Percentiles rank a stretch among this genome's conserved stretches.
These are phyloP conservation scores for Papilio dardanus DNA, from an alignment of 1,140 invertebrate genomes.

Conservation along the genomic window DNA sequence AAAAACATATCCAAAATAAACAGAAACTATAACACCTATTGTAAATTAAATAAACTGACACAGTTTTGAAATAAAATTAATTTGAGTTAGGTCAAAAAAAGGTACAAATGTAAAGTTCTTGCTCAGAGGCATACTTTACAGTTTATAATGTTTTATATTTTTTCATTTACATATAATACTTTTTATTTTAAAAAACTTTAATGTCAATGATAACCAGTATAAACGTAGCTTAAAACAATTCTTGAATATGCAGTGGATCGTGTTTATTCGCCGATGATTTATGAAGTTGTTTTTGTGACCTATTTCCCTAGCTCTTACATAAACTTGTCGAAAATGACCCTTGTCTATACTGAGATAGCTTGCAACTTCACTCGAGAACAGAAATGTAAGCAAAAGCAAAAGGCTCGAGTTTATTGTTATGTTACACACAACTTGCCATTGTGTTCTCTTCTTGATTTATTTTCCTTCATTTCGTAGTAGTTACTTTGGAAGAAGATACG, in stretches of 20 bases:
- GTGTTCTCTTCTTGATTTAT: background rate
- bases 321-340: conserved; percentile 23
- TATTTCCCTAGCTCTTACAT: conserved; percentile 19
- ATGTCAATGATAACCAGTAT: background rate
- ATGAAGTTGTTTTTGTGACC: conserved; percentile 23
- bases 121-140: too few species aligned
- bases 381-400: conserved; percentile 16
- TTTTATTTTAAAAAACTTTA: background rate
- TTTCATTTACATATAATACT: background rate
- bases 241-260: conserved; percentile 3
- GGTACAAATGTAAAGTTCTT: too few species aligned
- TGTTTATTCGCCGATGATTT: conserved; percentile 13
- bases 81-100: too few species aligned
- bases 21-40: too few species aligned
- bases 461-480: background rate
- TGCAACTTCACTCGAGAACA: background rate
- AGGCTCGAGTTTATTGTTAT: background rate
- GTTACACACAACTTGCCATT: background rate
- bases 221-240: background rate
- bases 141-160: too few species aligned
- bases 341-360: conserved; percentile 10
- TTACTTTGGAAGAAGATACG: background rate
- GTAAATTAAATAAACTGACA: too few species aligned
- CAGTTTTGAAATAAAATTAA: too few species aligned
- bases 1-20: too few species aligned